These are phyloP conservation scores for Synaphobranchus kaupii DNA, from an alignment of 2,797 vertebrate genomes.

Conservation along the genomic window DNA sequence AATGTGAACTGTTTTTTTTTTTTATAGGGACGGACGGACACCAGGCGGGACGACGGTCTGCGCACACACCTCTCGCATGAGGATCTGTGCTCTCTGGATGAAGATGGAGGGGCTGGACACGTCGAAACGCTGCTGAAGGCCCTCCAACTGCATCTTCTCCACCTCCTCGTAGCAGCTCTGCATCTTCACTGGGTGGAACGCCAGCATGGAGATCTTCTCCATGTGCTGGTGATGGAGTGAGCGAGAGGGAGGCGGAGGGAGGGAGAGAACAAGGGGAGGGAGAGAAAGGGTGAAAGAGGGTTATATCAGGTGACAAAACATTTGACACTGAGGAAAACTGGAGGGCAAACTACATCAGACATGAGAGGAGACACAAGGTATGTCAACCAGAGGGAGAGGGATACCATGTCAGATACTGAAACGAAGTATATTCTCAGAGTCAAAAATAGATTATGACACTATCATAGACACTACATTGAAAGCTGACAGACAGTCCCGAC, in stretches of 20 bases:
- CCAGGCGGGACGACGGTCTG: too few relatives aligned
- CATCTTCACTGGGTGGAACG: constrained; percentile 97
- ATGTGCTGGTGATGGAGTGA: constrained; percentile 75
- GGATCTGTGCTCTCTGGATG: constrained; percentile 91
- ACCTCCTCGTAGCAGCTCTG: constrained; percentile 91
- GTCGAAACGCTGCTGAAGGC: constrained; percentile 91
- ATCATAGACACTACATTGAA: too few relatives aligned
- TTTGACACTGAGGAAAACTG: too few relatives aligned
- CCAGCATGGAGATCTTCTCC: constrained; percentile 91
- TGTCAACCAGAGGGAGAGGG: background rate
- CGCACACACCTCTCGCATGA: constrained; percentile 88
- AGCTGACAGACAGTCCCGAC: too few relatives aligned
- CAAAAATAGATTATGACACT: too few relatives aligned
- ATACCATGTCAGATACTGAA: background rate
- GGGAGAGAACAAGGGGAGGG: too few relatives aligned
- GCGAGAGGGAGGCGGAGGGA: background rate
- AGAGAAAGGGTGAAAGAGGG: background rate
- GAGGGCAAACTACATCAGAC: background rate
- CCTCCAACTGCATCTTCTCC: constrained; percentile 89
- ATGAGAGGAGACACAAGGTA: background rate
- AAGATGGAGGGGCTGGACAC: constrained; percentile 88
- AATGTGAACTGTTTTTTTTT: too few relatives aligned
- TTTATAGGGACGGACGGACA: too few relatives aligned
- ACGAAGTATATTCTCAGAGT: too few relatives aligned
- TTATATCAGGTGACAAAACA: too few relatives aligned